These are phyloP conservation scores for Clanis bilineata DNA, from an alignment of 2,888 invertebrate genomes.

Conservation along the genomic window DNA sequence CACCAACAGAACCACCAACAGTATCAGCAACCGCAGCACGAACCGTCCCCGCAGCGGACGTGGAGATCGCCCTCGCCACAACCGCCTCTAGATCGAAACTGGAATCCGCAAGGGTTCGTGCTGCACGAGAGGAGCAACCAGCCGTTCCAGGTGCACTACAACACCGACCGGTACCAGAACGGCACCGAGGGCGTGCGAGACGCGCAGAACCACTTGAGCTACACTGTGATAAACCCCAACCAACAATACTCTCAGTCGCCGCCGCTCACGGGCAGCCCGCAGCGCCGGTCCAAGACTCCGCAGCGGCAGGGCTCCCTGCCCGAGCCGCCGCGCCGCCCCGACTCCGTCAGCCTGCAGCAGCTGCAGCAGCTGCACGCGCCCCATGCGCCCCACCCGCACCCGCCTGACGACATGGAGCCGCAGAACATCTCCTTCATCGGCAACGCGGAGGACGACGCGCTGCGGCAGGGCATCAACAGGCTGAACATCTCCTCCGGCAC, in stretches of 20 bases:
- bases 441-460: constrained; percentile 82
- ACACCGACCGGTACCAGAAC: constrained; percentile 83
- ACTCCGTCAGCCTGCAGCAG: constrained; percentile 78
- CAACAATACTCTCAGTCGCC: constrained; percentile 80
- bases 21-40: constrained; percentile 47
- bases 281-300: constrained; percentile 66
- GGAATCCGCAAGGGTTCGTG: constrained; percentile 84
- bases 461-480: constrained; percentile 86
- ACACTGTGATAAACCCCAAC: constrained; percentile 81
- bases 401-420: constrained; percentile 94
- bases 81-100: constrained; percentile 60
- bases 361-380: constrained; percentile 78
- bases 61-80: constrained; percentile 71
- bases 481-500: constrained; percentile 94
- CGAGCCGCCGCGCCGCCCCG: constrained; percentile 47
- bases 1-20: constrained; percentile 59
- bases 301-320: constrained; percentile 81
- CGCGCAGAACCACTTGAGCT: constrained; percentile 79
- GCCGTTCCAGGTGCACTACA: constrained; percentile 66
- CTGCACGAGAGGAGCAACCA: constrained; percentile 82
- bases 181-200: constrained; percentile 82
- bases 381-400: constrained; percentile 84
- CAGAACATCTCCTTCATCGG: constrained; percentile 97
- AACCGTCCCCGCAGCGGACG: constrained; percentile 59
- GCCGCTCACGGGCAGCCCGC: constrained; percentile 68